Base-by-base conservation (phyloP, 2,113 vertebrate genomes). In the Brachionichthys hirsutus region DNA sequence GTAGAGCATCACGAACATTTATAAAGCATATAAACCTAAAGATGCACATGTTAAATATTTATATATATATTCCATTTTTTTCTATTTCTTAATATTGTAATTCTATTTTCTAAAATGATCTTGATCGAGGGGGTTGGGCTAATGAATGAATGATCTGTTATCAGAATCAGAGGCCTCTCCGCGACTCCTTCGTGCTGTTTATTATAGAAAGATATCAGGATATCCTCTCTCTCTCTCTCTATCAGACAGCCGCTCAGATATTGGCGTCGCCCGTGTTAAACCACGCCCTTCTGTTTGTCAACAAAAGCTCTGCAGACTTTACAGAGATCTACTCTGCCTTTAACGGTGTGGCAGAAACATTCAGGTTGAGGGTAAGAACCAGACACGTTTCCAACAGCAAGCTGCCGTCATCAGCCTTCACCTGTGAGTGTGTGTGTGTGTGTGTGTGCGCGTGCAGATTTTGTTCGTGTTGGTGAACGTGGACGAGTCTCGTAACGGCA, bases 211-310 rank as follows among this genome's bases (percentile, higher is more conserved):
- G n/a, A n/a, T n/a, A n/a, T n/a, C n/a, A n/a, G n/a, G n/a, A n/a
- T n/a, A n/a, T n/a, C n/a, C 13, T 54, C 13, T 20, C 60, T n/a
- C 70, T 55, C 49, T 52, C 14, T 75, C 63, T 61, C 49, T 67
- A 77, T 68, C 91, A 96, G 94, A 95, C 91, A 45, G 91, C 91
- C 71, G 67, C 90, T 59, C 92, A 92, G 89, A 95, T 98, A 86
- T 89, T 94, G 51, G 86, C 92, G 52, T 85, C 92, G 15, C 88
- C 87, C 5, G 85, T 97, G 59, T 78, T 85, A 45, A 94, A 86
- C 74, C 97, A 98, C 63, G 92, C 95, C 51, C 67, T 99, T 73
- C 92, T 99, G 22, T 97, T 98, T 57, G 85, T 91, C 71, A 93
- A 93, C 75, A 92, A 55, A 59, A 90, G 76, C 54, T 91, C 85